A percentile compares a stretch with the other conserved stretches of the same genome.
Conservation (phyloP, 2,113 vertebrate species). For the Chinchilla lanigera region DNA sequence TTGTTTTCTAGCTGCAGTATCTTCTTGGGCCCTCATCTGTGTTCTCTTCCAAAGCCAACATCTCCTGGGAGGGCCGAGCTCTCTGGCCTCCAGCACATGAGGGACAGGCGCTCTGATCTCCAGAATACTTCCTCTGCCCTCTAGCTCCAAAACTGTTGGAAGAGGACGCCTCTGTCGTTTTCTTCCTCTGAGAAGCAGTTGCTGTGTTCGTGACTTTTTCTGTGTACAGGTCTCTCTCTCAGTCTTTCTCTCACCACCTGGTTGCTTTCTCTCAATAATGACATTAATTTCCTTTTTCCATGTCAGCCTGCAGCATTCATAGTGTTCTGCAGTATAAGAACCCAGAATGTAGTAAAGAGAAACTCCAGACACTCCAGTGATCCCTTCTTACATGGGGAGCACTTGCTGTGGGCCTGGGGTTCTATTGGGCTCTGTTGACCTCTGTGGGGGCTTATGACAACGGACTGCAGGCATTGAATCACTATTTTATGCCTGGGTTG, state of each 20-base stretch:
- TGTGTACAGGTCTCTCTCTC: neutral
- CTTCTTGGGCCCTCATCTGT: neutral
- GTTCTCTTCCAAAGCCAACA: neutral
- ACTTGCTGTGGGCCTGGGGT: neutral
- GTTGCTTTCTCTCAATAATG: neutral
- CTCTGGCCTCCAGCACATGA: neutral
- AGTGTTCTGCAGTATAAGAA: neutral
- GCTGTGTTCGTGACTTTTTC: neutral
- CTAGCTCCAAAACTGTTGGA: neutral
- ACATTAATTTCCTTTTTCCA: neutral
- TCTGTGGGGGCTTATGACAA: neutral
- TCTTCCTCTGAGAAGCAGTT: neutral
- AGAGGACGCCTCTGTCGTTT: neutral
- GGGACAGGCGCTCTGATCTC: neutral
- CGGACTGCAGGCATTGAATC: neutral
- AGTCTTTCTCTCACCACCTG: neutral
- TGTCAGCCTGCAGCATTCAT: neutral
- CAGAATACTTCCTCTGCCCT: neutral
- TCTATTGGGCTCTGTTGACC: neutral
- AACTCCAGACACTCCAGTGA: neutral
- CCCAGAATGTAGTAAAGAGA: neutral
- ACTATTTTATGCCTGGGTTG: neutral
- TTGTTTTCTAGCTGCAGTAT: neutral
- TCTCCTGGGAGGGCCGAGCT: neutral
- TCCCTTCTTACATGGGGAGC: neutral